These are phyloP conservation scores for Aleiodes testaceus DNA, from an alignment of 2,888 invertebrate genomes.

Conservation along the genomic window DNA sequence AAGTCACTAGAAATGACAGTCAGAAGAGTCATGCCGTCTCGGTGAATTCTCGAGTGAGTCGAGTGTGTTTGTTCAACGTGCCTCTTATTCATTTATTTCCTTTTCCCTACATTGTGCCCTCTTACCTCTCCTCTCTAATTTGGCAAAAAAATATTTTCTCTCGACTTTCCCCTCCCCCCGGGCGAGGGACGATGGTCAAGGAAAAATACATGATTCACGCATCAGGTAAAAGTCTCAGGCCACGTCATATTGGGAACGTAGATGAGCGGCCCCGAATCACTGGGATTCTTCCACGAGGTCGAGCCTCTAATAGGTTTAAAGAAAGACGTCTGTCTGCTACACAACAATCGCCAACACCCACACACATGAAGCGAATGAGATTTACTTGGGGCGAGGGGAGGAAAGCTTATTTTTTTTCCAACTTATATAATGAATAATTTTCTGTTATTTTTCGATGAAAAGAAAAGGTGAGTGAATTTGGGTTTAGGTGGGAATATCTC, in stretches of 20 bases:
- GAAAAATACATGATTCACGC: constrained; percentile 15
- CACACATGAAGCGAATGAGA: no score
- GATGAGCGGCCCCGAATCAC: constrained; percentile 31
- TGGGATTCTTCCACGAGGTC: constrained; percentile 38
- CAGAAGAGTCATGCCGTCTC: constrained; percentile 10
- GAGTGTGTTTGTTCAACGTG: constrained; percentile 30
- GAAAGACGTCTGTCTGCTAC: neutral
- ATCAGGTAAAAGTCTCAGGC: constrained; percentile 5
- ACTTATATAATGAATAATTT: no score
- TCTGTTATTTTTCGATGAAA: no score
- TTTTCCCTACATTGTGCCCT: neutral
- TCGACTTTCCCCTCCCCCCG: neutral
- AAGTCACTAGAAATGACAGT: constrained; percentile 23
- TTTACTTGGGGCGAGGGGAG: no score
- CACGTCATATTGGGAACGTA: neutral
- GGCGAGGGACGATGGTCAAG: constrained; percentile 13
- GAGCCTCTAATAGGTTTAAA: constrained; percentile 36
- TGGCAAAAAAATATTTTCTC: neutral
- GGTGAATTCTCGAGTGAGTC: constrained; percentile 1
- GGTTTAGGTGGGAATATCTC: no score
- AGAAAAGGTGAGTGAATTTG: no score
- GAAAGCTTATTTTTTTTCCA: no score
- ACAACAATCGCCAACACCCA: no score
- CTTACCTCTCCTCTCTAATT: neutral
- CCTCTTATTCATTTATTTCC: constrained; percentile 10